These are phyloP conservation scores for Cyprinodon tularosa DNA, from an alignment of 2,113 vertebrate genomes.

Conservation along the genomic window DNA sequence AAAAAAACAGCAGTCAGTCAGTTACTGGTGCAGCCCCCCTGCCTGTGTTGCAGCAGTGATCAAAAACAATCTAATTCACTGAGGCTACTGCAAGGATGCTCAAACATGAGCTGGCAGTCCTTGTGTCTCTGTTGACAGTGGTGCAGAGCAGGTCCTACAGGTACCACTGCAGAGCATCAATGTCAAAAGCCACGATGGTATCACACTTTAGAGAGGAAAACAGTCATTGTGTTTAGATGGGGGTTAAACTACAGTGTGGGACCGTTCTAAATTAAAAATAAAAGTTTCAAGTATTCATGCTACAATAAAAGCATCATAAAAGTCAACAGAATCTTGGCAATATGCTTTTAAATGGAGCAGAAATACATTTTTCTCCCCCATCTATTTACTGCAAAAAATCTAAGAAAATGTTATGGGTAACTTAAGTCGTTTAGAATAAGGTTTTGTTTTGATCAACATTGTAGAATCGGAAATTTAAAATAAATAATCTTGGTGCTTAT, in stretches of 20 bases:
- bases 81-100: slow-evolving; percentile 14
- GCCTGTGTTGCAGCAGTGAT: slow-evolving; percentile 19
- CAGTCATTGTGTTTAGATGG: background rate
- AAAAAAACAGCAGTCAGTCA: background rate
- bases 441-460: too few species aligned
- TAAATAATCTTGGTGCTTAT: background rate
- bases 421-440: too few species aligned
- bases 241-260: background rate
- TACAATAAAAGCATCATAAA: background rate
- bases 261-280: background rate
- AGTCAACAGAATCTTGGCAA: background rate
- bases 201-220: background rate
- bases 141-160: slow-evolving; percentile 25
- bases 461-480: too few species aligned
- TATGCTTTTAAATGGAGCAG: background rate
- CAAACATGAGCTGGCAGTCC: slow-evolving; percentile 21
- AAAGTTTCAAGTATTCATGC: background rate
- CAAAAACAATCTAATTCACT: slow-evolving; percentile 10
- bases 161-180: slow-evolving; percentile 45
- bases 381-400: too few species aligned
- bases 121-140: slow-evolving; percentile 25
- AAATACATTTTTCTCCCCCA: too few species aligned
- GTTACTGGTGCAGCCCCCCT: slow-evolving; percentile 13
- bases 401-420: too few species aligned
- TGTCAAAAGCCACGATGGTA: slow-evolving; percentile 15